phyloP scores from a whole-genome alignment of 2,797 vertebrate species.

The Thamnophis elegans region DNA sequence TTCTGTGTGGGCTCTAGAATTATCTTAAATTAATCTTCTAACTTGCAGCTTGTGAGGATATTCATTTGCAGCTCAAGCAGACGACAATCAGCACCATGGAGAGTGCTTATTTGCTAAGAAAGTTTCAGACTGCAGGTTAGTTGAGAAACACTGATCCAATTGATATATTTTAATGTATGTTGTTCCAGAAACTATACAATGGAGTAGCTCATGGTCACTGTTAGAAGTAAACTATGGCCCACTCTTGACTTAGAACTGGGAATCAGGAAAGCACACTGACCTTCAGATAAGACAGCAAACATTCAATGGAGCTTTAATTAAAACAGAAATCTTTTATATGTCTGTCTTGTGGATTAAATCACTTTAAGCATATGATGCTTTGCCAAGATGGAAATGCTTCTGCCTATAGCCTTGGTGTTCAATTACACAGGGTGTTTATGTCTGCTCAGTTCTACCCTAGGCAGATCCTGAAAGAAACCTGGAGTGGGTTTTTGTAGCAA shows the following conservation, averaged over 20 bases:
- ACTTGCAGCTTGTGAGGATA: not conserved
- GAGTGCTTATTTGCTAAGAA: not conserved
- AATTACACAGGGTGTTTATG: not conserved
- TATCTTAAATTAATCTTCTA: not conserved
- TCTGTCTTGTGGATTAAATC: not conserved
- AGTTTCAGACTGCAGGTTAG: not conserved
- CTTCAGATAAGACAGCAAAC: not conserved
- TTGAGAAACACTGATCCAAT: not conserved
- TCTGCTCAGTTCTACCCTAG: not conserved
- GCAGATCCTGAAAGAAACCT: not conserved
- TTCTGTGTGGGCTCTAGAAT: not conserved
- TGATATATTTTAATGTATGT: not conserved
- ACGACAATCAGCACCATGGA: not conserved
- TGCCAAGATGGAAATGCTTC: not conserved
- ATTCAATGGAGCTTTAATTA: not conserved
- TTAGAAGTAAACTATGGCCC: not conserved
- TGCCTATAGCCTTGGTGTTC: not conserved
- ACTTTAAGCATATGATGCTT: not conserved
- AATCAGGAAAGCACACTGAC: not conserved
- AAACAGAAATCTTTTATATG: not conserved
- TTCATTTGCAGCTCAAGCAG: not conserved
- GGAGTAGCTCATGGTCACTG: not conserved
- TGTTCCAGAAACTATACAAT: not conserved
- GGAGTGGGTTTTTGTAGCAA: not conserved
- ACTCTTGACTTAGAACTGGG: not conserved